A percentile compares a stretch with the other conserved stretches of the same genome.
Conservation (phyloP, 2,797 vertebrate species). For the Melanotaenia parkinsoni region DNA sequence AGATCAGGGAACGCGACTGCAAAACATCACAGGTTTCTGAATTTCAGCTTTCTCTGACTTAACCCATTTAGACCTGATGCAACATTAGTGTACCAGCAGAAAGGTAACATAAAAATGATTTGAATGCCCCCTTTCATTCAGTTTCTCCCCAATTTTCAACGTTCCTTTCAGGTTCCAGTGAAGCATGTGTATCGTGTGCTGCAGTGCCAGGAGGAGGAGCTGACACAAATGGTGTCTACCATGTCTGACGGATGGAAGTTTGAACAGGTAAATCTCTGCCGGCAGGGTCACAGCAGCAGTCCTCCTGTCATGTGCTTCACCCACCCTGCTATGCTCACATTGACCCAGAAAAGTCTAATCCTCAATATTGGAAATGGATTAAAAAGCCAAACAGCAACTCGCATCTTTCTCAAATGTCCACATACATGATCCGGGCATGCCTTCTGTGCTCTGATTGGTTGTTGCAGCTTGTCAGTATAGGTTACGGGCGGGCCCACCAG, state of each 20-base stretch:
- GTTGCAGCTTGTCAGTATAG: slow-evolving; percentile 97
- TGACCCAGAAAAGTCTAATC: slow-evolving; percentile 64
- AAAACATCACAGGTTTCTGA: slow-evolving; percentile 91
- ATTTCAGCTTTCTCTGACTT: not conserved
- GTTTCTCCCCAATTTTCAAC: not conserved
- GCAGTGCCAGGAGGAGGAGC: slow-evolving; percentile 98
- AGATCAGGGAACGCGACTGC: slow-evolving; percentile 97
- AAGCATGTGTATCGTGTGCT: slow-evolving; percentile 98
- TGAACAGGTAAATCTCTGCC: slow-evolving; percentile 93
- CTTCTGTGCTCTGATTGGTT: slow-evolving; percentile 91
- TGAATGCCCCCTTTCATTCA: not conserved
- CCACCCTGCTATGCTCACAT: slow-evolving; percentile 67
- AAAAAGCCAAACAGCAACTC: slow-evolving; percentile 55
- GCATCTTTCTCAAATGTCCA: slow-evolving; percentile 68
- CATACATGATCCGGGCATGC: slow-evolving; percentile 79
- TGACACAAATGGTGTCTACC: slow-evolving; percentile 99
- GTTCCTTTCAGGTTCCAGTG: slow-evolving; percentile 86
- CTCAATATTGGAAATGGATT: slow-evolving; percentile 52
- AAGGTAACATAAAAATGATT: not conserved
- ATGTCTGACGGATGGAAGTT: slow-evolving; percentile 99
- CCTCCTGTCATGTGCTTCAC: slow-evolving; percentile 69
- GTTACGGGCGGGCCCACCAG: slow-evolving; percentile 93
- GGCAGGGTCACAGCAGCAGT: slow-evolving; percentile 18
- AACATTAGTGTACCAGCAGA: not conserved
- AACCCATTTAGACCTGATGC: not conserved